phyloP scores from a whole-genome alignment of 2,797 vertebrate species.

The Rhinella marina region DNA sequence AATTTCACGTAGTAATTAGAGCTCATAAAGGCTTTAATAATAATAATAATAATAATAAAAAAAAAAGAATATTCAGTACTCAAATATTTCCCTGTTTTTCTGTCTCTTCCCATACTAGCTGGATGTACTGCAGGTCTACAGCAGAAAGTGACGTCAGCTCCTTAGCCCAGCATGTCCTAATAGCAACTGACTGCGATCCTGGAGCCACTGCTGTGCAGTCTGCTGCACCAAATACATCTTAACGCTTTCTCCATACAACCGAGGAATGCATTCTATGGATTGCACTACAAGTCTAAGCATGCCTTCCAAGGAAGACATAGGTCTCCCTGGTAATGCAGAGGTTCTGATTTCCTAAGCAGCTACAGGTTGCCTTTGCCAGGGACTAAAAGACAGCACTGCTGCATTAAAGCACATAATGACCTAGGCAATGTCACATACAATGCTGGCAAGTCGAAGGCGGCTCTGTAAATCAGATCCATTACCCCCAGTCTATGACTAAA shows the following conservation, averaged over 20 bases:
- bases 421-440: conserved; percentile 8
- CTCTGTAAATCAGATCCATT: neutral
- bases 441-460: neutral
- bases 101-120: neutral
- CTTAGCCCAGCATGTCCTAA: conserved; percentile 34
- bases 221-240: conserved; percentile 38
- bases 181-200: conserved; percentile 8
- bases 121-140: conserved; percentile 30
- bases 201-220: conserved; percentile 23
- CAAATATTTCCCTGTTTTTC: neutral
- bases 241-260: neutral
- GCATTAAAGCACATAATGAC: conserved; percentile 14
- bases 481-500: neutral
- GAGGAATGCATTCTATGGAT: neutral
- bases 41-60: too few species aligned
- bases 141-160: conserved; percentile 49
- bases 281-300: conserved; percentile 6
- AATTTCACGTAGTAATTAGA: neutral
- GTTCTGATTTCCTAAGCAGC: neutral
- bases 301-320: neutral
- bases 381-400: neutral
- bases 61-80: neutral
- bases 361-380: neutral
- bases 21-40: neutral
- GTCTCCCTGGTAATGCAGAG: neutral